Percentiles rank a stretch among this genome's conserved stretches.
phyloP scores from a whole-genome alignment of 2,113 vertebrate genomes.

The Dinomys branickii region DNA sequence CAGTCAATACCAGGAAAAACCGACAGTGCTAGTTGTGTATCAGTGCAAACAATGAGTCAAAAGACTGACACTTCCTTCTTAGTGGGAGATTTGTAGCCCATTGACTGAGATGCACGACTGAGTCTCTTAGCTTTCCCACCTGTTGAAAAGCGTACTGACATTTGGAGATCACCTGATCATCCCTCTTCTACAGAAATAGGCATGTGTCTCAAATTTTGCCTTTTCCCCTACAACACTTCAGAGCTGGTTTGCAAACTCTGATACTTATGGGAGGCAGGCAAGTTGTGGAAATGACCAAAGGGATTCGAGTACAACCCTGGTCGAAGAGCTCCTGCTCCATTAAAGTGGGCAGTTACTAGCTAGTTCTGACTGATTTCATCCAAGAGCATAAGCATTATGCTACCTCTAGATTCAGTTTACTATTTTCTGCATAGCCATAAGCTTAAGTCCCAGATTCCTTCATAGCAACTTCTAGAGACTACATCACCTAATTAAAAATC shows the following conservation, averaged over 20 bases:
- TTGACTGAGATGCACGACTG: not conserved
- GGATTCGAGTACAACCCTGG: not conserved
- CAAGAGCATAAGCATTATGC: not conserved
- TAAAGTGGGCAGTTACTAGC: not conserved
- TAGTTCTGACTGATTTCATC: not conserved
- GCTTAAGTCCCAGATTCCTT: not conserved
- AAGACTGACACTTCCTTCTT: not conserved
- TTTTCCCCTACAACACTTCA: not conserved
- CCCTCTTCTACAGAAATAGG: slow-evolving; percentile 52
- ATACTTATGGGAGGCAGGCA: not conserved
- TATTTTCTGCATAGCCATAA: not conserved
- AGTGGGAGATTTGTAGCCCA: not conserved
- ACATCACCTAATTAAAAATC: not conserved
- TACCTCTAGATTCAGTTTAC: not conserved
- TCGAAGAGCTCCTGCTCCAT: not conserved
- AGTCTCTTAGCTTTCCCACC: not conserved
- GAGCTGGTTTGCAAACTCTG: not conserved
- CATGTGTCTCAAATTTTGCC: not conserved
- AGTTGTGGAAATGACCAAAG: not conserved
- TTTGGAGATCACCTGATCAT: not conserved
- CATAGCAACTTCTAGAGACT: not conserved
- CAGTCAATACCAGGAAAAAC: slow-evolving; percentile 10
- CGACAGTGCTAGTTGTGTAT: not conserved
- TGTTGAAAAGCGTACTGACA: not conserved
- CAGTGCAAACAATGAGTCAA: slow-evolving; percentile 33